Conservation (phyloP, 2,797 vertebrate species). For the Periophthalmus magnuspinnatus region DNA sequence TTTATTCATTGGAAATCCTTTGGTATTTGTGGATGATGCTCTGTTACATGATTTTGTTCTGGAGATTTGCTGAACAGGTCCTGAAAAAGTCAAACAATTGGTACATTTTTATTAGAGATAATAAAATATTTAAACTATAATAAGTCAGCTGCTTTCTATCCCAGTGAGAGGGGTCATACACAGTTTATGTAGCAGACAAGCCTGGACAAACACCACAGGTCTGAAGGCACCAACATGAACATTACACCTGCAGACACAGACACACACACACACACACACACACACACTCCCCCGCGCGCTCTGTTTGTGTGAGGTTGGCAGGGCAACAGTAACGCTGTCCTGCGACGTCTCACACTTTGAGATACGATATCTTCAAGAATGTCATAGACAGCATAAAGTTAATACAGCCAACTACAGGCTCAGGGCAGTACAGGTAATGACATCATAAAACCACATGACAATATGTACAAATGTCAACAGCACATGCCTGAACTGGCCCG, state of each 20-base stretch:
- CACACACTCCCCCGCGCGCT: conserved; percentile 23
- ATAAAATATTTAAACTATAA: conserved; percentile 2
- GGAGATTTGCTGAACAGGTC: conserved; percentile 49
- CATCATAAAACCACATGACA: neutral
- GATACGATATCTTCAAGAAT: conserved; percentile 5
- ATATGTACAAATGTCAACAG: conserved; percentile 10
- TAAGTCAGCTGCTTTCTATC: conserved; percentile 26
- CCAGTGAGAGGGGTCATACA: conserved; percentile 14
- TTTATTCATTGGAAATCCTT: neutral
- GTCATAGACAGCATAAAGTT: conserved; percentile 24
- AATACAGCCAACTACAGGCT: neutral
- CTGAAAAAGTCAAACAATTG: conserved; percentile 32
- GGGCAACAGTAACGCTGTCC: conserved; percentile 53
- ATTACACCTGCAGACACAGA: conserved; percentile 57
- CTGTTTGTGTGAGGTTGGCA: conserved; percentile 60
- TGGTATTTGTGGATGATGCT: conserved; percentile 1
- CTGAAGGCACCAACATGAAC: conserved; percentile 8
- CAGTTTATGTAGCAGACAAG: conserved; percentile 21
- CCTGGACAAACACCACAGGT: neutral
- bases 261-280: too few relatives aligned
- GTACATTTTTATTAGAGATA: neutral
- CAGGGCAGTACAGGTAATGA: neutral
- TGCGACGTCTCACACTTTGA: conserved; percentile 50
- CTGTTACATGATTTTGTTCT: conserved; percentile 12
- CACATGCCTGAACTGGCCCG: conserved; percentile 11